Evolutionary conservation across 2,113 vertebrate genomes (phyloP).

Genomic region (Steatornis caripensis): DNA sequence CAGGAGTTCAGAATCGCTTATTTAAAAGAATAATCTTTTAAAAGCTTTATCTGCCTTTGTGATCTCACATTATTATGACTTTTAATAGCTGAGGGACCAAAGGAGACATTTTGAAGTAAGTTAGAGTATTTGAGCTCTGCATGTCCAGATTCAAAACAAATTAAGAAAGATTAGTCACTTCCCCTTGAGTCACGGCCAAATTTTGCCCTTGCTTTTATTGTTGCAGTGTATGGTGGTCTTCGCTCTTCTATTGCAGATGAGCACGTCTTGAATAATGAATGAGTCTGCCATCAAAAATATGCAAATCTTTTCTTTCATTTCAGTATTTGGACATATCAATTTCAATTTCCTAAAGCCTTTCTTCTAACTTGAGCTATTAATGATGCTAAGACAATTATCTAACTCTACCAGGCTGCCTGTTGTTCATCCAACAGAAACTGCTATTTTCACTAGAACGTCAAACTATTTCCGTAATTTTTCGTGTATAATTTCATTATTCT

Average conservation of each 20-base stretch:
- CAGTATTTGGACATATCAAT: conserved; percentile 18
- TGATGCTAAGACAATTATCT: conserved; percentile 39
- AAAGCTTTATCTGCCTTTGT: not conserved
- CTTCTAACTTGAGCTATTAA: conserved; percentile 14
- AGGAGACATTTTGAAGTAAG: not conserved
- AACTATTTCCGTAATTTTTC: conserved; percentile 12
- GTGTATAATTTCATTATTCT: not conserved
- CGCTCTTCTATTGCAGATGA: not conserved
- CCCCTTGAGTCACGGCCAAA: not conserved
- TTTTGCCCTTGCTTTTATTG: conserved; percentile 29
- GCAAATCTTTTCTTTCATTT: conserved; percentile 33
- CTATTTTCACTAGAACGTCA: not conserved
- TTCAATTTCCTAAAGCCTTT: conserved; percentile 46
- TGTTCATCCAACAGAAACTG: not conserved
- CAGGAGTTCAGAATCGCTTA: not conserved
- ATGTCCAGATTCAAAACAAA: not conserved
- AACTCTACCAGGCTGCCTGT: not conserved
- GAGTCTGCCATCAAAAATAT: conserved; percentile 23
- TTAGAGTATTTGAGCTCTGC: not conserved
- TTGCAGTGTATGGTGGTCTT: not conserved
- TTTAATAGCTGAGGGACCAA: not conserved
- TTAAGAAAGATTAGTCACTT: conserved; percentile 36
- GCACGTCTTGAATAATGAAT: not conserved
- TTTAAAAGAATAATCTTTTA: not conserved
- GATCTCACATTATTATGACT: not conserved